Base-by-base conservation (phyloP, 1,140 invertebrate genomes). In the Melanaphis sacchari region DNA sequence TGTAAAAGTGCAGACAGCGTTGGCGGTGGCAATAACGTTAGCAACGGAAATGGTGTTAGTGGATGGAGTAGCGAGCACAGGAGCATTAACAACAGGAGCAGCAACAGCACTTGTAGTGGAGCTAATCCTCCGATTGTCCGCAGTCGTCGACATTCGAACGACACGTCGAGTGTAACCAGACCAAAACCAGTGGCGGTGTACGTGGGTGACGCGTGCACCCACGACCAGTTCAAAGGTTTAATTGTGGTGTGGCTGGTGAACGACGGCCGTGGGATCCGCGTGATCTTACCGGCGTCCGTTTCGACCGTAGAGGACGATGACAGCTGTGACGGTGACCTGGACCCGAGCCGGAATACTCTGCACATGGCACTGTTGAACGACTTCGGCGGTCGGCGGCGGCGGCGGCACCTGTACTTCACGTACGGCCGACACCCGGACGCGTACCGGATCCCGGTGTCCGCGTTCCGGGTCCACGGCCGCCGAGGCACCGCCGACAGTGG, bases 361-460 rank as follows among this genome's bases (percentile, higher is more conserved):
- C 88, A 89, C 46, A 46, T 89, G n/a, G 88, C 88, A 4, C 43
- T 89, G 26, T 54, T 89, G 46, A 49, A 52, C 31, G 88, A 52
- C n/a, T n/a, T 52, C 8, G 2, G 46, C 6, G 46, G 46, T 1
- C 88, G 6, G 15, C 88, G 31, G 0, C 31, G 31, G n/a, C 31
- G 1, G 31, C 31, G 46, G 11, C 22, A 89, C 43, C n/a, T 89
- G n/a, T 89, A 89, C 46, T 38, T 89, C 46, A 89, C 88, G 41
- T 89, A 89, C 46, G 43, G 88, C 46, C 88, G 43, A 26, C 31
- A 89, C 31, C 88, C 88, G 21, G n/a, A 89, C 46, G 88, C 88
- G 21, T 89, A 36, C 88, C 41, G 46, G 15, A 36, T 89, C 26
- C 46, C 88, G 46, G 46, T 89, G n/a, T 22, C 36, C 1, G 88